These are phyloP conservation scores for Acutogordius australiensis DNA, from an alignment of 2,888 invertebrate genomes.

Conservation along the genomic window DNA sequence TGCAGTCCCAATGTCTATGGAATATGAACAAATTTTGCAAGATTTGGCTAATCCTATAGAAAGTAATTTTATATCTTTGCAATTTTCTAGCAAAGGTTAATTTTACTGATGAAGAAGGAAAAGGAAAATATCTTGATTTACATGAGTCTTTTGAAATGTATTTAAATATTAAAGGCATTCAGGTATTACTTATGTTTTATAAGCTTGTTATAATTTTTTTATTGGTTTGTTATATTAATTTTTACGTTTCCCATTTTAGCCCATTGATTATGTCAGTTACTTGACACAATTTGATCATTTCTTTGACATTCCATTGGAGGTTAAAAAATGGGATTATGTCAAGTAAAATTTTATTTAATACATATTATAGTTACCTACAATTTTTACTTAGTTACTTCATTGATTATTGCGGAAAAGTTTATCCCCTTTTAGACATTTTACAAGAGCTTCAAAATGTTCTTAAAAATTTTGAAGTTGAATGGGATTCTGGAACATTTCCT, in stretches of 20 bases:
- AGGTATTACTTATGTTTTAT: neutral
- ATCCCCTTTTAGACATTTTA: slow-evolving; percentile 47
- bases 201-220: slow-evolving; percentile 11
- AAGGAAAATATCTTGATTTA: slow-evolving; percentile 72
- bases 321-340: slow-evolving; percentile 27
- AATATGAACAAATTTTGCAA: slow-evolving; percentile 39
- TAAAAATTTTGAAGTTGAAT: slow-evolving; percentile 50
- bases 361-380: slow-evolving; percentile 36
- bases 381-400: slow-evolving; percentile 52
- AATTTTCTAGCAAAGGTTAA: slow-evolving; percentile 38
- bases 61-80: slow-evolving; percentile 14
- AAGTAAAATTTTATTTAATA: too few relatives aligned
- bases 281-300: slow-evolving; percentile 70
- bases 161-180: slow-evolving; percentile 75
- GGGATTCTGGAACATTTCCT: slow-evolving; percentile 59
- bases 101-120: slow-evolving; percentile 95
- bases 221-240: slow-evolving; percentile 16
- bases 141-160: slow-evolving; percentile 83
- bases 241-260: slow-evolving; percentile 18
- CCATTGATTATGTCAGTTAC: slow-evolving; percentile 68
- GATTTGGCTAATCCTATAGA: slow-evolving; percentile 60
- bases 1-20: slow-evolving; percentile 77
- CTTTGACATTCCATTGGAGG: slow-evolving; percentile 56
- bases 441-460: slow-evolving; percentile 43
- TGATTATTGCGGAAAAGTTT: slow-evolving; percentile 48